Conservation (phyloP, 2,113 vertebrate species). For the Nyctibius bracteatus region DNA sequence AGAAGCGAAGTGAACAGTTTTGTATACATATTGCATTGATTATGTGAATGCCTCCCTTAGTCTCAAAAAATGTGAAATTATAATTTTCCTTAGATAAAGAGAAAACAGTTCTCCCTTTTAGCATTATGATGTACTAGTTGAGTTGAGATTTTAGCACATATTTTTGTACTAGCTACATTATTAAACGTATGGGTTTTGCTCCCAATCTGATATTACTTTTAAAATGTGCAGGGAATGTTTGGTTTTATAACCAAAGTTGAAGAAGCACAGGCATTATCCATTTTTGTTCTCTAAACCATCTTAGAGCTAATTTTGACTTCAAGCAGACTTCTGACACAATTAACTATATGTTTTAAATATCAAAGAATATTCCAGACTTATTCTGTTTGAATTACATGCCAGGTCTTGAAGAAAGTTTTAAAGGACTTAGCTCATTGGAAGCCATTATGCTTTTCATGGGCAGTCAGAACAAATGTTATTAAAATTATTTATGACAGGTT, state of each 20-base stretch:
- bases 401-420: constrained; percentile 39
- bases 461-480: constrained; percentile 55
- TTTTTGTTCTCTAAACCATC: not conserved
- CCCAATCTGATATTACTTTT: not conserved
- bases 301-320: constrained; percentile 4
- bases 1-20: not conserved
- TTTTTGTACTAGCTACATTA: not conserved
- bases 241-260: not conserved
- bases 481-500: constrained; percentile 64
- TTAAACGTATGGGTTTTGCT: not conserved
- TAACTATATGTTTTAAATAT: constrained; percentile 13
- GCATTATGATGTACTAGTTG: not conserved
- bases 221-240: not conserved
- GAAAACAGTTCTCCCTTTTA: not conserved
- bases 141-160: not conserved
- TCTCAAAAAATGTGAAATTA: not conserved
- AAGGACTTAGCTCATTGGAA: constrained; percentile 16
- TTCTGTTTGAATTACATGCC: constrained; percentile 23
- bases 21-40: not conserved
- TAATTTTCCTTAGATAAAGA: not conserved
- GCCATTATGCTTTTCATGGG: constrained; percentile 46
- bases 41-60: not conserved
- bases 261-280: not conserved
- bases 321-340: constrained; percentile 6
- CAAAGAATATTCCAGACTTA: constrained; percentile 42